Evolutionary conservation across 2,113 vertebrate genomes (phyloP), one percentile per base, ranked within the genome.

Genomic region (Eulemur rufifrons): DNA sequence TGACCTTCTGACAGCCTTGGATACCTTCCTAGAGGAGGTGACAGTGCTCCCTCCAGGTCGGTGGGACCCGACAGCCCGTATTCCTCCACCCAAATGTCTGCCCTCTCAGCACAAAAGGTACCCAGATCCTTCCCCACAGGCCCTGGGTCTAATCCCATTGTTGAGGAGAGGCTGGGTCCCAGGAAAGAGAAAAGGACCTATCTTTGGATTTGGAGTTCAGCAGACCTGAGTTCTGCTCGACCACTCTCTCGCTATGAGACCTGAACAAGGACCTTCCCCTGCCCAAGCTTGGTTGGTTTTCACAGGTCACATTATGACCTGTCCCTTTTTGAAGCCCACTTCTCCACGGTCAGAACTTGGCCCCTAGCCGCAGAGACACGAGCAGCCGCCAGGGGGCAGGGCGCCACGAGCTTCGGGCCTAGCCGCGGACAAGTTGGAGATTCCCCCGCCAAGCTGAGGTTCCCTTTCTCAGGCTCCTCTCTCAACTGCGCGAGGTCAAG

Each of bases 11-110:
- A 73, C 95, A 86, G 99, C 98, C 68, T 95, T 99, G 29, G 98
- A 99, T 95, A 97, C 23, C 0, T 99, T 99, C 95, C 85, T 99
- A 90, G 98, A 99, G 73, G 98, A 99, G 85, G 96, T 98, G 87
- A 98, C 97, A 14, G 98, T 99, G 92, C 98, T 99, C 47, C 99
- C 99, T 56, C 99, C 98, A 18, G 97, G 99, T 42, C 98, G 98
- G 86, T 98, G 98, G 99, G 99, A 99, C 95, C 98, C 93, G 2
- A 98, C 98, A 37, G 54, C 95, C 63, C 98, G 98, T 81, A 99
- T 99, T 86, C 95, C 98, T 87, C 99, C 98, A 0, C 98, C 97
- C 0, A 99, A 97, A 96, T 86, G 86, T 84, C 89, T 99, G 96
- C 97, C 95, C 0, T 96, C 98, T 73, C 86, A 37, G 0, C 88